A percentile compares a stretch with the other conserved stretches of the same genome.
These are phyloP conservation scores for Autographa gamma DNA, from an alignment of 2,888 invertebrate species.

Conservation along the genomic window DNA sequence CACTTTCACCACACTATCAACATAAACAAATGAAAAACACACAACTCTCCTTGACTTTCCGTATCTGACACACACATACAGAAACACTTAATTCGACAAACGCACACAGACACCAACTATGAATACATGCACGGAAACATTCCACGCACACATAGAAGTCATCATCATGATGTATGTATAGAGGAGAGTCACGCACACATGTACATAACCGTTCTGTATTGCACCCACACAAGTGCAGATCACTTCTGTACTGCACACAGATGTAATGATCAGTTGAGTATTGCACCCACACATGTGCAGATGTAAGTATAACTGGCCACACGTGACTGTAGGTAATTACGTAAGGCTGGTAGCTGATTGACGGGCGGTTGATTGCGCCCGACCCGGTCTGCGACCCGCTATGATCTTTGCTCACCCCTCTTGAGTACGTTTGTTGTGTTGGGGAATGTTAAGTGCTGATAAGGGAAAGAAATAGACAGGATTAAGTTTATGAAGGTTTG, in stretches of 20 bases:
- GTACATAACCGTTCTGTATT: not conserved
- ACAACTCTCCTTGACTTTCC: conserved; percentile 34
- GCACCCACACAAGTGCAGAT: conserved; percentile 9
- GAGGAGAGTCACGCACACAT: conserved; percentile 29
- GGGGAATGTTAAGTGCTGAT: conserved; percentile 3
- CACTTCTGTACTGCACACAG: not conserved
- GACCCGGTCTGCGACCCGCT: conserved; percentile 61
- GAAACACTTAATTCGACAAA: conserved; percentile 33
- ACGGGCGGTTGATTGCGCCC: conserved; percentile 74
- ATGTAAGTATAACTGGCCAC: conserved; percentile 49
- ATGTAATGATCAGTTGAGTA: not conserved
- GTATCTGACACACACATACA: conserved; percentile 28
- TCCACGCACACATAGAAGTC: conserved; percentile 21
- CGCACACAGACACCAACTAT: conserved; percentile 16
- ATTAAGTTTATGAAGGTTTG: not conserved
- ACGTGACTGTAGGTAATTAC: conserved; percentile 72
- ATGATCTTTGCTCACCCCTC: conserved; percentile 65
- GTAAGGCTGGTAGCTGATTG: conserved; percentile 73
- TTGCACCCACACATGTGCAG: conserved; percentile 34
- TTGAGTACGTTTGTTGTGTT: conserved; percentile 35
- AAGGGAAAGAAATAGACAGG: not conserved
- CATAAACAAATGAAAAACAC: conserved; percentile 32
- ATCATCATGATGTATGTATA: not conserved
- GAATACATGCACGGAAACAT: conserved; percentile 24
- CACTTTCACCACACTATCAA: conserved; percentile 24